Evolutionary conservation across 1,140 invertebrate species (phyloP).

Genomic region (Adelges cooleyi): DNA sequence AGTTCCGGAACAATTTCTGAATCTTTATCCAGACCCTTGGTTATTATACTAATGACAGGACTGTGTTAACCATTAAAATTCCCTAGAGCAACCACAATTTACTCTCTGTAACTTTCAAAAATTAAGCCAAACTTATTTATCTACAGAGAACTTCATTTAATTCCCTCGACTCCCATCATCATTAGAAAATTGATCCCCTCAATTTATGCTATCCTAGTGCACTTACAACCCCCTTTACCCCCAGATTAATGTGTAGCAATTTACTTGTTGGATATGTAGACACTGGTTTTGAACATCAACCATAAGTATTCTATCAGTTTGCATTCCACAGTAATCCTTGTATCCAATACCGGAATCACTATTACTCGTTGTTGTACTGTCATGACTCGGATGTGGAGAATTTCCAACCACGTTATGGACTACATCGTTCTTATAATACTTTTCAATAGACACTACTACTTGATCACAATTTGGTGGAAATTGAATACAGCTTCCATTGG

Average conservation of each 20-base stretch:
- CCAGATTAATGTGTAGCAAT: conserved; percentile 3
- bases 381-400: conserved; percentile 68
- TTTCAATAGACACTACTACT: conserved; percentile 57
- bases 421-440: conserved; percentile 40
- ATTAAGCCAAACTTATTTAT: too few species aligned
- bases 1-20: too few species aligned
- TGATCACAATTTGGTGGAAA: conserved; percentile 82
- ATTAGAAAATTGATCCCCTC: too few species aligned
- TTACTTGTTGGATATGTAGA: conserved; percentile 38
- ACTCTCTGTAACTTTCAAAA: too few species aligned
- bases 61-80: too few species aligned
- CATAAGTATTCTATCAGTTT: conserved; percentile 67
- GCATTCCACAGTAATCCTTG: conserved; percentile 68
- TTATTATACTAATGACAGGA: too few species aligned
- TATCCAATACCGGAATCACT: conserved; percentile 91
- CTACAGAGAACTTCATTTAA: too few species aligned
- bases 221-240: too few species aligned
- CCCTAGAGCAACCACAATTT: too few species aligned
- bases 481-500: conserved; percentile 59
- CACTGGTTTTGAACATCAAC: conserved; percentile 56
- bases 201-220: too few species aligned
- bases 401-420: conserved; percentile 44
- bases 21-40: too few species aligned
- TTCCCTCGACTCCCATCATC: too few species aligned
- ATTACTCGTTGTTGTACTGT: conserved; percentile 76